Conservation (phyloP, 1,140 invertebrate species). For the Bombus fervidus region DNA sequence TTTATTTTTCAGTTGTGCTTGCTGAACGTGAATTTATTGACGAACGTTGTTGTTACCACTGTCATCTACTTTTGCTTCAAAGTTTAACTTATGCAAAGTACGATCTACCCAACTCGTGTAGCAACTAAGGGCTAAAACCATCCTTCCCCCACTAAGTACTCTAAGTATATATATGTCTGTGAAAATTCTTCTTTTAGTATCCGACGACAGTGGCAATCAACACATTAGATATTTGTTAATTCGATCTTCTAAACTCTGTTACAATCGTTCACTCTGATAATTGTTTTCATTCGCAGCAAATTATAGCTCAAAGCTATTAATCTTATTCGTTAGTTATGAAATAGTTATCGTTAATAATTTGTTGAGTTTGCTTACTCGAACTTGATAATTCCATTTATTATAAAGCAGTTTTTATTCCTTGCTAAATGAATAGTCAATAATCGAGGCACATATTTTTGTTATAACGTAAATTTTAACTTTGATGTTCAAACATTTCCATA, state of each 20-base stretch:
- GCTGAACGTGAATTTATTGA: too few species aligned
- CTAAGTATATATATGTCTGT: not conserved
- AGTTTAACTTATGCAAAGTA: not conserved
- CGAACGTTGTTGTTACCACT: not conserved
- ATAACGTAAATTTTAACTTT: too few species aligned
- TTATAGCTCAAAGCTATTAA: too few species aligned
- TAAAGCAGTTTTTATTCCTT: too few species aligned
- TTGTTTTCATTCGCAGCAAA: too few species aligned
- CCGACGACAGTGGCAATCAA: not conserved
- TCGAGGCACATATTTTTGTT: too few species aligned
- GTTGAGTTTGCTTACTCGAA: not conserved
- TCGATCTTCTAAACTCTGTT: not conserved
- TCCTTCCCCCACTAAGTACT: not conserved
- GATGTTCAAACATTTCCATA: not conserved
- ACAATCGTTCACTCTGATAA: not conserved
- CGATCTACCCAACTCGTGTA: not conserved
- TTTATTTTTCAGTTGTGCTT: not conserved
- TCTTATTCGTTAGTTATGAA: too few species aligned
- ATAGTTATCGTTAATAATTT: not conserved
- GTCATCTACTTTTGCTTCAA: too few species aligned
- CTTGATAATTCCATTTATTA: not conserved
- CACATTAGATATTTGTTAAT: not conserved
- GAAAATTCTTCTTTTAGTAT: not conserved
- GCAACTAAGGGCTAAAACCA: conserved; percentile 20
- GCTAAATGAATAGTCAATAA: too few species aligned